phyloP scores from a whole-genome alignment of 1,140 invertebrate genomes.

The Orussus abietinus region DNA sequence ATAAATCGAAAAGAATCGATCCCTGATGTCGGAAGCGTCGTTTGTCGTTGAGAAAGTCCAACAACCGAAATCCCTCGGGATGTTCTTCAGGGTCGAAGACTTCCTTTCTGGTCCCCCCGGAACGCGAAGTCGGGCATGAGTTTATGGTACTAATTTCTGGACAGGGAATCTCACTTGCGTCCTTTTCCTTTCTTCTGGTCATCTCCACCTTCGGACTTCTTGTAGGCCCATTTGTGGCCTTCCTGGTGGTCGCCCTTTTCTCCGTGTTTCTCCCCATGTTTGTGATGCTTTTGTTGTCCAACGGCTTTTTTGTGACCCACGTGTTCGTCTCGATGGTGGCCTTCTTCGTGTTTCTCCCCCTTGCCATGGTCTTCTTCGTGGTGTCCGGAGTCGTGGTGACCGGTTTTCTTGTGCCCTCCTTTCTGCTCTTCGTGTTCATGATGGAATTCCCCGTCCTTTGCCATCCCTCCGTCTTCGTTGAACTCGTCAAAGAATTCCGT shows the following conservation, averaged over 20 bases:
- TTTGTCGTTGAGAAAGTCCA: no score
- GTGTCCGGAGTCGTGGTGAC: slow-evolving; percentile 50
- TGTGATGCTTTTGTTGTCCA: slow-evolving; percentile 56
- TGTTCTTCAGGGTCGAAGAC: no score
- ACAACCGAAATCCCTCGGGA: no score
- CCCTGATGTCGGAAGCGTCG: no score
- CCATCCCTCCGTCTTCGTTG: slow-evolving; percentile 44
- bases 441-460: slow-evolving; percentile 45
- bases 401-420: slow-evolving; percentile 49
- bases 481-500: slow-evolving; percentile 55
- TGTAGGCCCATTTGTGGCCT: slow-evolving; percentile 59
- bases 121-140: no score
- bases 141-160: neutral
- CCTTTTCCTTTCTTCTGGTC: neutral
- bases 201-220: slow-evolving; percentile 43
- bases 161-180: neutral
- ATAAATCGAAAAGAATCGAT: no score
- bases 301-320: slow-evolving; percentile 56
- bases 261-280: slow-evolving; percentile 48
- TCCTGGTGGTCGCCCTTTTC: slow-evolving; percentile 51
- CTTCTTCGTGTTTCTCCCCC: slow-evolving; percentile 56
- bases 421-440: slow-evolving; percentile 40
- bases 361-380: slow-evolving; percentile 59
- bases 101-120: no score
- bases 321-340: slow-evolving; percentile 54